phyloP scores from a whole-genome alignment of 2,888 invertebrate genomes.

The Acanthopleura granulata region DNA sequence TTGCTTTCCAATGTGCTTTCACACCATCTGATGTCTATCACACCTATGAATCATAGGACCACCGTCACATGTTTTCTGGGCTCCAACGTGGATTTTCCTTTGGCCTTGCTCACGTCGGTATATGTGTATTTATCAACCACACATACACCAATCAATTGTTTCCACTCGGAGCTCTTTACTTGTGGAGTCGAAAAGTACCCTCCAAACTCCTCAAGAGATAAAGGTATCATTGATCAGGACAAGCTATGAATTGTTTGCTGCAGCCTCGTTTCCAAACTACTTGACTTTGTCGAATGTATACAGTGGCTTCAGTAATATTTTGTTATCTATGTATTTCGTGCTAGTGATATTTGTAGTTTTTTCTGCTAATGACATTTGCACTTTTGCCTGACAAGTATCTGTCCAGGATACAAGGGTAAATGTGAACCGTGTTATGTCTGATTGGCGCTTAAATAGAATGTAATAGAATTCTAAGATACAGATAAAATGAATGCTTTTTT shows the following conservation, averaged over 20 bases:
- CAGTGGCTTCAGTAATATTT: no score
- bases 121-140: neutral
- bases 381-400: no score
- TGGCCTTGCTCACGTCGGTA: neutral
- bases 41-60: neutral
- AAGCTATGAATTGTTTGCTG: neutral
- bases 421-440: no score
- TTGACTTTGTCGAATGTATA: no score
- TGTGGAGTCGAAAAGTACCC: conserved; percentile 1
- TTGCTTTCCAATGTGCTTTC: neutral
- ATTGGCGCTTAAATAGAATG: no score
- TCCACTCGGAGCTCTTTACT: conserved; percentile 4
- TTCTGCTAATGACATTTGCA: no score
- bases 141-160: neutral
- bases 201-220: conserved; percentile 1
- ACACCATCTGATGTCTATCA: neutral
- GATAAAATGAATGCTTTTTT: no score
- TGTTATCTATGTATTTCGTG: no score
- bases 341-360: no score
- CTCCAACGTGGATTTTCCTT: neutral
- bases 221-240: neutral
- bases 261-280: neutral
- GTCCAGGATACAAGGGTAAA: no score
- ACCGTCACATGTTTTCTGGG: neutral
- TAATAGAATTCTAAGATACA: no score